Conservation (phyloP, 2,797 vertebrate species). For the Danio aesculapii region DNA sequence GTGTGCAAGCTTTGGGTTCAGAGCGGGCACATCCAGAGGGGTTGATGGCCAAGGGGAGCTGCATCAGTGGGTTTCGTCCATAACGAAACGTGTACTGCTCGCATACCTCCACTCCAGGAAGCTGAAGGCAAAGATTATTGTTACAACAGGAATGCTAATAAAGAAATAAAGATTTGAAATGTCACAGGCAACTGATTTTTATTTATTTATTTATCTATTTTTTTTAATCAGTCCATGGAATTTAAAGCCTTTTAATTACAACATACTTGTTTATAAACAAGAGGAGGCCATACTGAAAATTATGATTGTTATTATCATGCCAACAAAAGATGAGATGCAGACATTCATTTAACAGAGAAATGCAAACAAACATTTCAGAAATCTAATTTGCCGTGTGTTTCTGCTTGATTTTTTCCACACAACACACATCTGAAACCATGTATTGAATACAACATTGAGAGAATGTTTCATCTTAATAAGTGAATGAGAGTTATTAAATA, state of each 20-base stretch:
- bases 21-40: slow-evolving; percentile 93
- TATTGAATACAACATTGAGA: slow-evolving; percentile 1
- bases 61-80: slow-evolving; percentile 96
- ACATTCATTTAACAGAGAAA: background rate
- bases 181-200: background rate
- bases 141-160: slow-evolving; percentile 31
- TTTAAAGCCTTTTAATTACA: background rate
- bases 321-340: background rate
- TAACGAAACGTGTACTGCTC: slow-evolving; percentile 93
- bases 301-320: no score
- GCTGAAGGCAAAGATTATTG: slow-evolving; percentile 72
- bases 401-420: background rate
- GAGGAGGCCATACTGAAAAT: no score
- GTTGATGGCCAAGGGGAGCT: slow-evolving; percentile 96
- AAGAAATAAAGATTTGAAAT: background rate
- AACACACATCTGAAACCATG: background rate
- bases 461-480: background rate
- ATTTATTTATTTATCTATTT: no score
- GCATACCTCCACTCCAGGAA: slow-evolving; percentile 95
- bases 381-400: background rate
- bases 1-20: slow-evolving; percentile 90
- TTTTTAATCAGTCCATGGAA: background rate
- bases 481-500: background rate
- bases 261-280: no score
- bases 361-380: background rate